A percentile compares a stretch with the other conserved stretches of the same genome.
phyloP scores from a whole-genome alignment of 2,888 invertebrate genomes.

The Vesta saturnalis region DNA sequence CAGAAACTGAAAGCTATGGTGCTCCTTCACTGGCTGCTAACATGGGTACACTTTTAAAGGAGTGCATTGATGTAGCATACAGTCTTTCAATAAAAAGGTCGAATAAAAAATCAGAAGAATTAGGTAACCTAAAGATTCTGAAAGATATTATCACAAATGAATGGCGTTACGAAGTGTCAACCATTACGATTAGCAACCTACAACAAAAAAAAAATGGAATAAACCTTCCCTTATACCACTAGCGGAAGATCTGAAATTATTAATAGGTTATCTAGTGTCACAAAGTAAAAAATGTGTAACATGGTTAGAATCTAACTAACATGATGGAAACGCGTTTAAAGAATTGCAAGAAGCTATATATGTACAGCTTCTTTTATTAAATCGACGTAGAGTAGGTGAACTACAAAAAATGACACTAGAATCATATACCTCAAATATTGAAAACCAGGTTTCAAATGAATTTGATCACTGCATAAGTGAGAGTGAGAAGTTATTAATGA shows the following conservation, averaged over 20 bases:
- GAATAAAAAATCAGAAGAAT: neutral
- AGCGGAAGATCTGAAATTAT: slow-evolving; percentile 31
- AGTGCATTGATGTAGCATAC: no score
- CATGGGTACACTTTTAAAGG: no score
- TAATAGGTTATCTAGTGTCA: slow-evolving; percentile 24
- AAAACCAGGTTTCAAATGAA: no score
- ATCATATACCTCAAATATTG: no score
- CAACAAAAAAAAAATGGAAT: slow-evolving; percentile 24
- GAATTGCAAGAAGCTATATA: slow-evolving; percentile 22
- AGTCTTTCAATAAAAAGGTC: neutral
- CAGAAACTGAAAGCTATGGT: slow-evolving; percentile 3
- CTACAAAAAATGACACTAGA: slow-evolving; percentile 30
- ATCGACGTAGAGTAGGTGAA: slow-evolving; percentile 33
- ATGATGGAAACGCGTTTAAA: neutral
- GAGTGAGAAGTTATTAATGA: no score
- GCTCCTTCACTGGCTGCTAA: no score
- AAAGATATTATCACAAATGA: slow-evolving; percentile 10
- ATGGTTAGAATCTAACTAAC: neutral
- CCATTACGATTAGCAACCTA: slow-evolving; percentile 11
- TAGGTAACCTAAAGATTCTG: neutral
- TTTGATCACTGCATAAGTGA: no score
- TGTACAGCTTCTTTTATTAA: slow-evolving; percentile 30
- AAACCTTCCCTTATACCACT: slow-evolving; percentile 33
- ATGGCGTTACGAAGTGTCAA: slow-evolving; percentile 18
- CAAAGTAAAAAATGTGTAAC: slow-evolving; percentile 8